Evolutionary conservation across 1,140 invertebrate species (phyloP).

Genomic region (Bombus confusus): DNA sequence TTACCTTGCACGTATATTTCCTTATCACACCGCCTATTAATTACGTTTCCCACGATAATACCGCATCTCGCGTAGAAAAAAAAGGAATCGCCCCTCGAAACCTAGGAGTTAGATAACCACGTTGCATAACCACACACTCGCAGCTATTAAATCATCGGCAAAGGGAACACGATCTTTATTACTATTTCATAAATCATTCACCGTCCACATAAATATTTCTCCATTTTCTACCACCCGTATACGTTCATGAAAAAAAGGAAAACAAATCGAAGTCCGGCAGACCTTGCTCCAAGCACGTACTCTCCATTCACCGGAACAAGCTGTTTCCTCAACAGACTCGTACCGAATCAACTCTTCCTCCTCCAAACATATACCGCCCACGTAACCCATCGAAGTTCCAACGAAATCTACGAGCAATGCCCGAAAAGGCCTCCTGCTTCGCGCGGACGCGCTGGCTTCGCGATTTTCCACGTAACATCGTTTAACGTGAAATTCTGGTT

Average conservation of each 20-base stretch:
- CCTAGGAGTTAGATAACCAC: not conserved
- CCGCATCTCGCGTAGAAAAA: not conserved
- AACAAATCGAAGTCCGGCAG: not conserved
- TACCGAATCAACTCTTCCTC: not conserved
- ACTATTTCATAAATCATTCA: conserved; percentile 24
- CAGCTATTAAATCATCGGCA: conserved; percentile 17
- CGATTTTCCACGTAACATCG: not conserved
- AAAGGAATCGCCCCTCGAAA: not conserved
- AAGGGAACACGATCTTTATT: conserved; percentile 21
- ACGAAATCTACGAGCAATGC: not conserved
- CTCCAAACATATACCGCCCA: not conserved
- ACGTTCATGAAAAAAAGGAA: not conserved
- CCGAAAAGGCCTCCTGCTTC: not conserved
- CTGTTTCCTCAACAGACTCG: not conserved
- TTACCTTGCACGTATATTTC: not conserved
- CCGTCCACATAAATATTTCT: conserved; percentile 14
- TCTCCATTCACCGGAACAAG: not conserved
- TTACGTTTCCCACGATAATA: not conserved
- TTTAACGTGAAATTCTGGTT: not conserved
- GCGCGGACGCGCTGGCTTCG: not conserved
- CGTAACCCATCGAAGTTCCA: not conserved
- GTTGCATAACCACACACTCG: not conserved
- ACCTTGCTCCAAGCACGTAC: not conserved
- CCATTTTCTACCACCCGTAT: conserved; percentile 6
- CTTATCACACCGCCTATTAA: no score